These are phyloP conservation scores for Rhaphigaster nebulosa DNA, from an alignment of 2,888 invertebrate genomes.

Conservation along the genomic window DNA sequence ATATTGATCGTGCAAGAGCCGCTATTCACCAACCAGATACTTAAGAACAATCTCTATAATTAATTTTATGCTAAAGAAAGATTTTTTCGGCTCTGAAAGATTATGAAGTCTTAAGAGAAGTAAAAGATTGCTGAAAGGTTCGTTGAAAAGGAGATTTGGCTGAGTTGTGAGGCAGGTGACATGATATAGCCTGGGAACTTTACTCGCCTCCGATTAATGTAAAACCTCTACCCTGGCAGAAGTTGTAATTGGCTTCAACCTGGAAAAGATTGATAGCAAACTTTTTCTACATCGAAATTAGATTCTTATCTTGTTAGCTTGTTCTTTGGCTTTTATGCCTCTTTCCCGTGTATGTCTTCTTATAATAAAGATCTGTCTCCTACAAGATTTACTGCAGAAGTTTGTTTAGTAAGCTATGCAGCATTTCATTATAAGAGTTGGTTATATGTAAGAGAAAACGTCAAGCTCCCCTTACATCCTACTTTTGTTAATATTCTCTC, in stretches of 20 bases:
- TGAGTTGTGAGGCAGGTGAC: not conserved
- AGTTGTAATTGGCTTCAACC: not conserved
- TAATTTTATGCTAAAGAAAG: too few species aligned
- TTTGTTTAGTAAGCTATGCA: not conserved
- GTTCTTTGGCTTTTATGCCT: not conserved
- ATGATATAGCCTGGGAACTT: not conserved
- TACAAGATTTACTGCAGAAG: not conserved
- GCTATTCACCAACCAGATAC: too few species aligned
- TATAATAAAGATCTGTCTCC: not conserved
- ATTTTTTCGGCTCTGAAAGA: not conserved
- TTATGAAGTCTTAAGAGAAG: not conserved
- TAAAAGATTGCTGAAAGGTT: not conserved
- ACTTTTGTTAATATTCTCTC: too few species aligned
- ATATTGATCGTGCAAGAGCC: too few species aligned
- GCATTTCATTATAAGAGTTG: not conserved
- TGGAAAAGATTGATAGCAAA: not conserved
- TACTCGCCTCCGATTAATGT: not conserved
- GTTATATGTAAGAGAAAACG: not conserved
- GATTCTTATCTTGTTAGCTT: slow-evolving; percentile 34
- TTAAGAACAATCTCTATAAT: too few species aligned
- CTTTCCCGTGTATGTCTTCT: not conserved
- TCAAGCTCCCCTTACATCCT: not conserved
- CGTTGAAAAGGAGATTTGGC: not conserved
- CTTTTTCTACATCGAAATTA: slow-evolving; percentile 9
- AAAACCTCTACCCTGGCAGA: not conserved